These are phyloP conservation scores for Philonicus albiceps DNA, from an alignment of 2,888 invertebrate species.

Conservation along the genomic window DNA sequence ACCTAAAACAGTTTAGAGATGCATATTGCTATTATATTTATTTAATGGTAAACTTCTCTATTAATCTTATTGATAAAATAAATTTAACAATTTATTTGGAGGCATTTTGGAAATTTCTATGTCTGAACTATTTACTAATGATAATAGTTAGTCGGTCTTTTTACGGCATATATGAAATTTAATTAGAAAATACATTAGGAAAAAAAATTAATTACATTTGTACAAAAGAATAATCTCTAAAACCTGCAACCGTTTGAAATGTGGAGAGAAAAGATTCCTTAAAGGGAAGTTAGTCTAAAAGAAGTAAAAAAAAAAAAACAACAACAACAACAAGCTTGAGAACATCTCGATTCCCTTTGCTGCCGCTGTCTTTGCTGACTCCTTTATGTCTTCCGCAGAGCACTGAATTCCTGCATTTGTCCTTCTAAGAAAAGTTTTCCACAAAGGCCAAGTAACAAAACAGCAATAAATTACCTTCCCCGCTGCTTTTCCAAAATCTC, in stretches of 20 bases:
- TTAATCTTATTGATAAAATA: too few species aligned
- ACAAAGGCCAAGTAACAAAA: not conserved
- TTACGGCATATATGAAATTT: not conserved
- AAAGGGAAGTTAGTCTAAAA: not conserved
- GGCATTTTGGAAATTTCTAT: too few species aligned
- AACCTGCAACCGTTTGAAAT: not conserved
- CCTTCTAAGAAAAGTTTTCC: not conserved
- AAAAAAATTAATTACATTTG: constrained; percentile 17
- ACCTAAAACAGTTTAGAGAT: too few species aligned
- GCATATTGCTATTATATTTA: too few species aligned
- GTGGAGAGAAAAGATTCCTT: not conserved
- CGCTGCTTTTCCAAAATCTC: not conserved
- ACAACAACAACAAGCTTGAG: too few species aligned
- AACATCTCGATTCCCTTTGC: not conserved
- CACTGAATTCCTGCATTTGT: not conserved
- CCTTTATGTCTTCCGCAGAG: not conserved
- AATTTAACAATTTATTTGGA: too few species aligned
- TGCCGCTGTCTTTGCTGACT: not conserved
- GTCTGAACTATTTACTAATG: too few species aligned
- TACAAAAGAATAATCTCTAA: constrained; percentile 12
- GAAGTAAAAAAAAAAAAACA: not conserved
- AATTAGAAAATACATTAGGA: not conserved
- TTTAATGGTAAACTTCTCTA: too few species aligned
- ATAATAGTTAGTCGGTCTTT: not conserved
- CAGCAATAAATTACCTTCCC: constrained; percentile 27